phyloP scores from a whole-genome alignment of 2,797 vertebrate genomes.

The Monodelphis domestica region DNA sequence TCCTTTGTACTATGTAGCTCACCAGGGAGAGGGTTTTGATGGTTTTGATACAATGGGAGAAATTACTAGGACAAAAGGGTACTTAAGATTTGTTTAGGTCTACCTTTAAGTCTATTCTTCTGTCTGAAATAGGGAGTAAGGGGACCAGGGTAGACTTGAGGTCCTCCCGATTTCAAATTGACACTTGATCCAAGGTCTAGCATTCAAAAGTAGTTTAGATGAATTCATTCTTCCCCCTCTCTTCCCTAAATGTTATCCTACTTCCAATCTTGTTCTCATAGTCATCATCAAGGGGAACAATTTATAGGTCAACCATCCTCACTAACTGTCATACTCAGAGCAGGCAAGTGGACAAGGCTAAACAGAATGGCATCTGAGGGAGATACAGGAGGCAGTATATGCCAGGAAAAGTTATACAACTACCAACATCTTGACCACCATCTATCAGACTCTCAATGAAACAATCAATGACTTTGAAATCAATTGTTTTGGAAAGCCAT shows the following conservation, averaged over 20 bases:
- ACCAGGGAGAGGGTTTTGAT: no score
- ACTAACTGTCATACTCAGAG: not conserved
- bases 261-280: not conserved
- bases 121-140: no score
- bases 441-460: not conserved
- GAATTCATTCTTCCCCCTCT: no score
- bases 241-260: not conserved
- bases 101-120: no score
- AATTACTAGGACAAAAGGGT: no score
- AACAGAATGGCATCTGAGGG: not conserved
- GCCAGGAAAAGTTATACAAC: not conserved
- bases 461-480: not conserved
- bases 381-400: not conserved
- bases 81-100: no score
- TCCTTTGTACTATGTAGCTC: no score
- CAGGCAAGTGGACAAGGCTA: not conserved
- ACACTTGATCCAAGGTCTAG: no score
- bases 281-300: not conserved
- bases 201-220: not conserved
- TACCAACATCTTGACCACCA: not conserved
- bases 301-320: not conserved
- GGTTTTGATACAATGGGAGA: no score
- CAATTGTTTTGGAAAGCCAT: not conserved
- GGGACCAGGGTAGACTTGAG: no score
- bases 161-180: no score